phyloP scores from a whole-genome alignment of 2,113 vertebrate genomes.

The Calcarius ornatus region DNA sequence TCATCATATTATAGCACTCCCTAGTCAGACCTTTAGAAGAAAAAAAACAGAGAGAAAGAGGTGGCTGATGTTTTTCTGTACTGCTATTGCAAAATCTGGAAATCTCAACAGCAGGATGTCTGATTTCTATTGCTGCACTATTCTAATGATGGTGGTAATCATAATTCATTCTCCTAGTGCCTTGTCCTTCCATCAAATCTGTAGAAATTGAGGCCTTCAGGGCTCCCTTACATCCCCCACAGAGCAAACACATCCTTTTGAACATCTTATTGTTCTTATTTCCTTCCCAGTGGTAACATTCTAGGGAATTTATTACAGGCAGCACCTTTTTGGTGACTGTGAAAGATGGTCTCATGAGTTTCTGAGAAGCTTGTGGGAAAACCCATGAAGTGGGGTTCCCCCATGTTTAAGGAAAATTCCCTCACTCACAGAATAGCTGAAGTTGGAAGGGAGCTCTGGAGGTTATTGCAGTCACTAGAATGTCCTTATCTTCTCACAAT shows the following conservation, averaged over 20 bases:
- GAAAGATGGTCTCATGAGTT: background rate
- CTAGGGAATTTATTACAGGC: background rate
- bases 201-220: background rate
- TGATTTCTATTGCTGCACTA: background rate
- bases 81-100: background rate
- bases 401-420: background rate
- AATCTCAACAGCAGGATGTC: background rate
- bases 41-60: background rate
- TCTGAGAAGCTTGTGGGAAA: background rate
- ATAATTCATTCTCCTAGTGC: background rate
- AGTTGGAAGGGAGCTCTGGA: background rate
- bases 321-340: background rate
- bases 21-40: background rate
- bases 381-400: background rate
- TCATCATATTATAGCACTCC: background rate
- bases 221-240: background rate
- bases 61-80: background rate
- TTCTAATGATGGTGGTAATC: background rate
- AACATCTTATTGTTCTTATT: background rate
- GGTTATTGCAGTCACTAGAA: background rate
- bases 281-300: background rate
- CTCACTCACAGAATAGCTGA: background rate
- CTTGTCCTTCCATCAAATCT: background rate
- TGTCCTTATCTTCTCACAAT: background rate
- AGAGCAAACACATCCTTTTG: background rate